Base-by-base conservation (phyloP, 2,888 invertebrate species). In the Drosophila austrosaltans region DNA sequence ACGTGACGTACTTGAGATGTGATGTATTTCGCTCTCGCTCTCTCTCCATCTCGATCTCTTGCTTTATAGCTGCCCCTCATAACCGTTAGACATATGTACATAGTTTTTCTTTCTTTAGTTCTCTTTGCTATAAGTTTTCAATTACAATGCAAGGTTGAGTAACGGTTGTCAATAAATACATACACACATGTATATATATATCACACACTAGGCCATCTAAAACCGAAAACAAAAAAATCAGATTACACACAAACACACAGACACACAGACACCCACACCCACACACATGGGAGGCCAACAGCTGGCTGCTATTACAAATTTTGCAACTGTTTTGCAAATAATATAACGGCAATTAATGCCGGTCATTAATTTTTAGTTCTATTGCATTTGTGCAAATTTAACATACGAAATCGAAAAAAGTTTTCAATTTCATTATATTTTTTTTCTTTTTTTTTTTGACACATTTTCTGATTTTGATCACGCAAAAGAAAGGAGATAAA, bases 1-100 rank as follows among this genome's bases (percentile, higher is more conserved):
- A 54, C 68, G 76, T 77, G 84, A 67, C 79, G 81, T 67, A 83
- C 77, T 81, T 81, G 76, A 81, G 70, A 58, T 40, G 12, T 62
- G 20, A 64, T 53, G 61, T 36, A 36, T 2, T 8, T 53, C 42
- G 20, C 56, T 62, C 28, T n/a, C 56, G 8, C 56, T 42, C 61
- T n/a, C 22, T 20, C 56, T 22, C 57, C 16, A 63, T 12, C 40
- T 12, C 25, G 44, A 36, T 39, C 20, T 48, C 22, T 48, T 5
- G 44, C 44, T 48, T 48, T 48, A 48, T 20, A 32, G 25, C 36
- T 67, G 69, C 62, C 66, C 61, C 59, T 36, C 76, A 63, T 65
- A 66, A 67, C 78, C 78, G 81, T 74, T 78, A 78, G 70, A 62
- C 10, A 25, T 16, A n/a, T n/a, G n/a, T n/a, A 64, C 10, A 25